Conservation (phyloP, 2,888 invertebrate genomes). For the Polyommatus iphigenia region DNA sequence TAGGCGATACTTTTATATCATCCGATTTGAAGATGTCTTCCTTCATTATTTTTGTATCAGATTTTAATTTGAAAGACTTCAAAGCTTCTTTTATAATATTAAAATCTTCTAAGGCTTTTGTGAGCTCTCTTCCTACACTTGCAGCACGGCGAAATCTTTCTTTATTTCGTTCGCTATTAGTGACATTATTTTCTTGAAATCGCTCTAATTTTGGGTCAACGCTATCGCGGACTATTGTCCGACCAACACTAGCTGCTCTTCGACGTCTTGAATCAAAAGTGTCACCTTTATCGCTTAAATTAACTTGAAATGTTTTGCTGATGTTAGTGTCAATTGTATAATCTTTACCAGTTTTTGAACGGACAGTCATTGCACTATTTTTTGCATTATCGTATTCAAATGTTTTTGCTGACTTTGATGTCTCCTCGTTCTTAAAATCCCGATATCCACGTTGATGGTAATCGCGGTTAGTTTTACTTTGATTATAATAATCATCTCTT, state of each 20-base stretch:
- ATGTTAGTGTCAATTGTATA: constrained; percentile 69
- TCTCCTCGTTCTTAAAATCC: not conserved
- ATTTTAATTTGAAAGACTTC: constrained; percentile 50
- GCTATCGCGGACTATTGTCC: constrained; percentile 46
- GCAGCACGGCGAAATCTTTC: constrained; percentile 55
- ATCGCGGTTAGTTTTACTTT: constrained; percentile 36
- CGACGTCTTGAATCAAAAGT: constrained; percentile 56
- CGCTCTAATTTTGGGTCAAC: constrained; percentile 33
- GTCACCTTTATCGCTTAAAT: constrained; percentile 40
- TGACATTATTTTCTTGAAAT: not conserved
- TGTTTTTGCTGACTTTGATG: constrained; percentile 10
- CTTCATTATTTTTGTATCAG: constrained; percentile 39
- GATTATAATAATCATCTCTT: constrained; percentile 40
- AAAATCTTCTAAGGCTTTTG: constrained; percentile 48
- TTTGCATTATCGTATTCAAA: constrained; percentile 35
- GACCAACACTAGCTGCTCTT: constrained; percentile 68
- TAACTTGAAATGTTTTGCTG: constrained; percentile 60
- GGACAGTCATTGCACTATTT: constrained; percentile 53
- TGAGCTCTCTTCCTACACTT: constrained; percentile 61
- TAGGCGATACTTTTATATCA: constrained; percentile 22
- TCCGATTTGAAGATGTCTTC: constrained; percentile 37
- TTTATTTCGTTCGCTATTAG: constrained; percentile 40
- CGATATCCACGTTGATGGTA: constrained; percentile 41
- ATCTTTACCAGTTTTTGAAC: constrained; percentile 53
- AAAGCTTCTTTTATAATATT: constrained; percentile 68